These are phyloP conservation scores for Smithornis capensis DNA, from an alignment of 2,113 vertebrate genomes.

Conservation along the genomic window DNA sequence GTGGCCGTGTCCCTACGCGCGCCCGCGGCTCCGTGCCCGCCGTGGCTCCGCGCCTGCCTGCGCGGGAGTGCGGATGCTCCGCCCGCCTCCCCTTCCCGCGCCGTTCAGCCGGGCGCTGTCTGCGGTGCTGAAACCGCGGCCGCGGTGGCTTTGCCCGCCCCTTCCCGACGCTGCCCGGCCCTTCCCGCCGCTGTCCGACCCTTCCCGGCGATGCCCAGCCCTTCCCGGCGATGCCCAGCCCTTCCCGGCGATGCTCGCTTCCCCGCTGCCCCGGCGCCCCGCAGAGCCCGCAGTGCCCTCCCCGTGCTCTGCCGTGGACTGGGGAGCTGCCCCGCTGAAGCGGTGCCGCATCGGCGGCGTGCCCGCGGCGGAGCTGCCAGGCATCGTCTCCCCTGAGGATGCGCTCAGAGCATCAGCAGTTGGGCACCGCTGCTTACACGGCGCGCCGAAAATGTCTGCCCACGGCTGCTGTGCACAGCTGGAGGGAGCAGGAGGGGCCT, in stretches of 20 bases:
- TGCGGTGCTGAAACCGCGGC: neutral
- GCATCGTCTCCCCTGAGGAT: neutral
- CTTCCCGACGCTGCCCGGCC: neutral
- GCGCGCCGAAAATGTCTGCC: neutral
- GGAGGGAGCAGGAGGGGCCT: neutral
- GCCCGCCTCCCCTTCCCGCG: neutral
- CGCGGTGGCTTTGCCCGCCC: no score
- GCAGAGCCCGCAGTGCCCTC: no score
- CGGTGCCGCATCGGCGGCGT: neutral
- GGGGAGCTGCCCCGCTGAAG: neutral
- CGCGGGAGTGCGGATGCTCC: neutral
- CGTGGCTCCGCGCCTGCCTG: fast-evolving
- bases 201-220: neutral
- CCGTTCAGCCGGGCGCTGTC: neutral
- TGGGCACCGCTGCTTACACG: neutral
- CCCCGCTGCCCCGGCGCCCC: no score
- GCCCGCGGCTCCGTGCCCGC: neutral
- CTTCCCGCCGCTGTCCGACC: neutral
- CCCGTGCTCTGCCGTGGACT: no score
- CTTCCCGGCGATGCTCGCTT: fast-evolving
- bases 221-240: neutral
- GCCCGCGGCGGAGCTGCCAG: neutral
- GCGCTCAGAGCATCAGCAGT: fast-evolving
- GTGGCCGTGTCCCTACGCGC: neutral
- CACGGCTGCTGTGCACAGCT: fast-evolving